A percentile compares a stretch with the other conserved stretches of the same genome.
Evolutionary conservation across 1,140 invertebrate species (phyloP).

Genomic region (Geopemphigus sp.): DNA sequence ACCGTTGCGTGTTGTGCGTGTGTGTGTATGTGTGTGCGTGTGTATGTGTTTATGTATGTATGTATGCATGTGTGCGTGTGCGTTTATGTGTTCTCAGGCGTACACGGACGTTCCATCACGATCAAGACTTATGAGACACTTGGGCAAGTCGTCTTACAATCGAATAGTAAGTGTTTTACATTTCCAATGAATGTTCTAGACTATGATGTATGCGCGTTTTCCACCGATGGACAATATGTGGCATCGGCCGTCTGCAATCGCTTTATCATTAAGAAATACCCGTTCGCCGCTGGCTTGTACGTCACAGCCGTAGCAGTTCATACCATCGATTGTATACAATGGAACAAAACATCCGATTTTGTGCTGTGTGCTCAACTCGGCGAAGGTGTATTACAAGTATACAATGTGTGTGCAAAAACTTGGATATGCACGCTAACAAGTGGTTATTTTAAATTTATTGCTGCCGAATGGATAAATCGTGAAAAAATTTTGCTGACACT

Average conservation of each 20-base stretch:
- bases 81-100: constrained; percentile 1
- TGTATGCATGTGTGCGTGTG: background rate
- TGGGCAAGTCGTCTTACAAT: background rate
- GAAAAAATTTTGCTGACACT: constrained; percentile 18
- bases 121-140: constrained; percentile 6
- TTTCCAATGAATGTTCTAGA: constrained; percentile 28
- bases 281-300: background rate
- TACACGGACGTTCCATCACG: background rate
- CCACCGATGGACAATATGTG: background rate
- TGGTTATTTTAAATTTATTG: constrained; percentile 29
- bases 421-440: constrained; percentile 9
- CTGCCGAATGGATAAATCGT: background rate
- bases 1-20: constrained; percentile 15
- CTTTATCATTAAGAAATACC: background rate
- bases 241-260: background rate
- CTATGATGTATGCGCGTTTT: constrained; percentile 35
- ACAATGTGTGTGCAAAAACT: background rate
- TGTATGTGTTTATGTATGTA: background rate
- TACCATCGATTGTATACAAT: background rate
- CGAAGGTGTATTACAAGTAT: constrained; percentile 19
- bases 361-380: constrained; percentile 2
- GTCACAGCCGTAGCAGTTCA: background rate
- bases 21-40: background rate
- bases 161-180: constrained; percentile 35
- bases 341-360: background rate